Evolutionary conservation across 2,797 vertebrate species (phyloP), one percentile per base, ranked within the genome.

Genomic region (Epinephelus awoara): DNA sequence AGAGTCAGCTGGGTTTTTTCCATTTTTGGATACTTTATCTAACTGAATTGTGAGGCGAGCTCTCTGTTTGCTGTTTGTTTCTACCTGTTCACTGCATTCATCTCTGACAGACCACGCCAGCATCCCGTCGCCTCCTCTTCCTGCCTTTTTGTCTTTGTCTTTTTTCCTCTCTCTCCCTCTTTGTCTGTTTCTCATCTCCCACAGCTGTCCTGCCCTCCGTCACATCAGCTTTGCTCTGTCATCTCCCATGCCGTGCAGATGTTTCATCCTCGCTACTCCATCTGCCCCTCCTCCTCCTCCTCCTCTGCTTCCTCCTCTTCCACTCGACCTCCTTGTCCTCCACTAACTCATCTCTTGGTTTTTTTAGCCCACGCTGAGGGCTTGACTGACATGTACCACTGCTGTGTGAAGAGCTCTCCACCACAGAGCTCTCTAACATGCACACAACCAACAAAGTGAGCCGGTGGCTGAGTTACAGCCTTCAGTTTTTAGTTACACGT

Each of bases 191-290:
- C 72, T 67, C 25, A 67, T 72, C 75, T 79, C 62, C 67, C 72
- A 64, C 75, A 70, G 80, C 73, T 79, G 56, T 55, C 64, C 71
- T 25, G 13, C 68, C 42, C 27, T 82, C 74, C 19, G 15, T 83
- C 77, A 66, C 59, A 47, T 79, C 78, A 50, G 78, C 67, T 77
- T 66, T 82, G 51, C 73, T 82, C 78, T 80, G 71, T 83, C 86
- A 76, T 85, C 61, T 72, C 67, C 58, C 38, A 44, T 54, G 29
- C 73, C 1, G 17, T 75, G 50, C 79, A 79, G 71, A 86, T 85
- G 80, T 82, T 85, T 82, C 79, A 69, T 86, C 83, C 64, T 67
- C 17, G 1, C 52, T 67, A 14, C 68, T 63, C 59, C 67, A 68
- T 65, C 77, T 56, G 44, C 47, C 56, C 17, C 38, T 44, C 77